Percentiles rank a stretch among this genome's conserved stretches.
Evolutionary conservation across 2,888 invertebrate species (phyloP).

Genomic region (Leucophora obtusa): DNA sequence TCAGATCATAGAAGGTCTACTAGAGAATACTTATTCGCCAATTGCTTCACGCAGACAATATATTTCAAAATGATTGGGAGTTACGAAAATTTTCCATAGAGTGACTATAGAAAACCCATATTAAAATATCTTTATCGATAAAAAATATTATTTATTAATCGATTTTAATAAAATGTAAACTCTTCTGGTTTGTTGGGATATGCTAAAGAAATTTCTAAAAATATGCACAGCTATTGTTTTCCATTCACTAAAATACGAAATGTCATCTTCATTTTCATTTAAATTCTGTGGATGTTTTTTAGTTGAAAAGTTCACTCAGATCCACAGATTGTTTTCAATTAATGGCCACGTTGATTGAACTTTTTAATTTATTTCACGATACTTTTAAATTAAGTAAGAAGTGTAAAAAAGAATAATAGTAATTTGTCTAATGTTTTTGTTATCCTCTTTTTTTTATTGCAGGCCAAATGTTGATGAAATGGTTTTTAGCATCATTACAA

Average conservation of each 20-base stretch:
- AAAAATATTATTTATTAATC: too few relatives aligned
- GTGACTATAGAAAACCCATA: too few relatives aligned
- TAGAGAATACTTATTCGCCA: too few relatives aligned
- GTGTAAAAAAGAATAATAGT: background rate
- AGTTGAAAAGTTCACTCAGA: slow-evolving; percentile 10
- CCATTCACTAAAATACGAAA: slow-evolving; percentile 6
- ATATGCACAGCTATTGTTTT: background rate
- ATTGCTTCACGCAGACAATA: too few relatives aligned
- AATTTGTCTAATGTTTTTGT: background rate
- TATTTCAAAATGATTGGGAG: too few relatives aligned
- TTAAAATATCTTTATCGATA: too few relatives aligned
- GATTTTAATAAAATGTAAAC: too few relatives aligned
- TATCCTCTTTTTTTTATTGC: slow-evolving; percentile 51
- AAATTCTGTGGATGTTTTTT: background rate
- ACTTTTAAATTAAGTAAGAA: slow-evolving; percentile 56
- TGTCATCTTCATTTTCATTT: slow-evolving; percentile 38
- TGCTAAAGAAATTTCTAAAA: background rate
- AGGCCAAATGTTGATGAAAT: slow-evolving; percentile 96
- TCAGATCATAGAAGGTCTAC: too few relatives aligned
- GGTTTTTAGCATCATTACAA: slow-evolving; percentile 88
- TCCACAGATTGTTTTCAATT: slow-evolving; percentile 39
- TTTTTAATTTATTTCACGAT: slow-evolving; percentile 54
- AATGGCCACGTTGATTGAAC: slow-evolving; percentile 54
- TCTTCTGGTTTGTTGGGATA: background rate
- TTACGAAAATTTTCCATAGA: too few relatives aligned